Base-by-base conservation (phyloP, 2,888 invertebrate genomes). In the Eilema depressum region DNA sequence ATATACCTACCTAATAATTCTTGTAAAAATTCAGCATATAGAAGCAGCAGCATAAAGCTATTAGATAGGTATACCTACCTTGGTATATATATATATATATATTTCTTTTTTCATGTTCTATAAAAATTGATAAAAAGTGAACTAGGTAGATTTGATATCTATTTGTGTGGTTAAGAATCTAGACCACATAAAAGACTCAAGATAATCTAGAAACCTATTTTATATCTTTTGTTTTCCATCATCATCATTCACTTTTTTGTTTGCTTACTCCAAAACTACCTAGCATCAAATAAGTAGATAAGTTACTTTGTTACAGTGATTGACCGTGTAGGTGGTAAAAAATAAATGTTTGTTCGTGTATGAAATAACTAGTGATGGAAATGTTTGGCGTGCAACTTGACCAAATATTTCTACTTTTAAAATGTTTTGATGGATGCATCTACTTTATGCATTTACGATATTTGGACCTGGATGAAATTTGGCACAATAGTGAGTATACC, bases 191-290 rank as follows among this genome's bases (percentile, higher is more conserved):
- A 37, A 14, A 14, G 37, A 14, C 53, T 53, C n/a, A n/a, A n/a
- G n/a, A 53, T 74, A 23, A 41, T 30, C 69, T 33, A 72, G 59
- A 63, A 71, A 78, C 76, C 74, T 73, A 68, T 60, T 68, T 81
- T 69, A 20, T 25, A 17, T 61, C 30, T 68, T 66, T 70, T 61
- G 30, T 62, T 63, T 70, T 68, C 33, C 23, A 63, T 63, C 41
- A 74, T 70, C 68, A 71, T 66, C 73, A 62, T 69, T 66, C 65
- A 64, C 41, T 68, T 75, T 72, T 71, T 57, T 72, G 70, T 77
- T 72, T 64, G 65, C 59, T 61, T 72, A 59, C 62, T 70, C 62
- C 20, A 66, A 25, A 41, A 20, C 0, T 47, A 62, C 63, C 8
- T 59, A 28, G 53, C 33, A 23, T 26, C 47, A 26, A 62, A 30